phyloP scores from a whole-genome alignment of 2,797 vertebrate genomes.

The Chrosomus eos region DNA sequence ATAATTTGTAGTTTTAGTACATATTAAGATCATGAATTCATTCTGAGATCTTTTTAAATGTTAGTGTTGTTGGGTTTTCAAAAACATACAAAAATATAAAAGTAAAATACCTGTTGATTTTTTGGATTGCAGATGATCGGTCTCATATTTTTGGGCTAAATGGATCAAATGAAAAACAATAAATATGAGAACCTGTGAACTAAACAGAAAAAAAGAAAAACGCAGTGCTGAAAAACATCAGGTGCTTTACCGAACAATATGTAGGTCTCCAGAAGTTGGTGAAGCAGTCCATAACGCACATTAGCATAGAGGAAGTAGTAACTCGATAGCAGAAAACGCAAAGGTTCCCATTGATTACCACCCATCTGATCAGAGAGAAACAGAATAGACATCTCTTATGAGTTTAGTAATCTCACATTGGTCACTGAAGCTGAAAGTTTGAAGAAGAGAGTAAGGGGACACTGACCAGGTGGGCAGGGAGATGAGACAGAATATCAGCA shows the following conservation, averaged over 20 bases:
- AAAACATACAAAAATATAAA: neutral
- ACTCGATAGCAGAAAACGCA: conserved; percentile 79
- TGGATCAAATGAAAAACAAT: neutral
- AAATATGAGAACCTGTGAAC: neutral
- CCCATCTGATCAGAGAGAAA: conserved; percentile 70
- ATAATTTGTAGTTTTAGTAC: neutral
- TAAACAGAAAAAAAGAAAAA: neutral
- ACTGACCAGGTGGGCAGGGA: conserved; percentile 83
- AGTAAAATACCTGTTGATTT: neutral
- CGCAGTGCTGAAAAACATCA: neutral
- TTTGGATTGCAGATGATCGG: neutral
- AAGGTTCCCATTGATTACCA: conserved; percentile 67
- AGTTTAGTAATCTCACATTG: neutral
- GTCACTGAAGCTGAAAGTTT: neutral
- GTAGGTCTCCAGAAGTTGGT: conserved; percentile 79
- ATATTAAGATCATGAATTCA: neutral
- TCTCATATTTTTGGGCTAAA: neutral
- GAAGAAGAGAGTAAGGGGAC: neutral
- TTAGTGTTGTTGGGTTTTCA: neutral
- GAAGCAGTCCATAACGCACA: conserved; percentile 76
- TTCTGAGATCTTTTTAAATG: neutral
- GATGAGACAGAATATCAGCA: conserved; percentile 75
- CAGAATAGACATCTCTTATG: neutral
- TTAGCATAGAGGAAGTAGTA: conserved; percentile 82
- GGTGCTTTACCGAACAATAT: conserved; percentile 70